Conservation (phyloP, 2,113 vertebrate genomes). For the Puffinus mauretanicus region DNA sequence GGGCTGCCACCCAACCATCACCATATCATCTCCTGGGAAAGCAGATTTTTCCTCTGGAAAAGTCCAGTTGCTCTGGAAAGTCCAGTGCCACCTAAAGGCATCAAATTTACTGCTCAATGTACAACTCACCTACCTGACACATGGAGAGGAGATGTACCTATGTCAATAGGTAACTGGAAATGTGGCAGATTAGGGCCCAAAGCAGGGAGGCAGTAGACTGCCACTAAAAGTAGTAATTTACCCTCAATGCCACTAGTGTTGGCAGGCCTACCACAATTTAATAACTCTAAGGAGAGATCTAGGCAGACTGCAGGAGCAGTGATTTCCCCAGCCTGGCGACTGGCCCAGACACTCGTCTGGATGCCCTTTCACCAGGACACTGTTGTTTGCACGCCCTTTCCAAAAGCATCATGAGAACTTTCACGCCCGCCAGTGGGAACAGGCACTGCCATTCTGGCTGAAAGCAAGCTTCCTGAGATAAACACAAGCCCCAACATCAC, state of each 20-base stretch:
- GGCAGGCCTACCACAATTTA: background rate
- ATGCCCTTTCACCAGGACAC: background rate
- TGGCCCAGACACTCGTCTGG: background rate
- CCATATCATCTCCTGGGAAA: background rate
- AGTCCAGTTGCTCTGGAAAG: background rate
- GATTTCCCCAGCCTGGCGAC: background rate
- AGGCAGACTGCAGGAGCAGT: background rate
- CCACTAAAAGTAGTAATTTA: background rate
- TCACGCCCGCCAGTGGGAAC: background rate
- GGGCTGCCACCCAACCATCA: background rate
- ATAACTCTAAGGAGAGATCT: background rate
- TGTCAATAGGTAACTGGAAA: background rate
- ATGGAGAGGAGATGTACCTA: accelerated
- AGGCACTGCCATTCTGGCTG: background rate
- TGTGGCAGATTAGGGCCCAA: background rate
- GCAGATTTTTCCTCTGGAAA: background rate
- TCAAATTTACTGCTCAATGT: background rate
- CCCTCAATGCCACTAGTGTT: background rate
- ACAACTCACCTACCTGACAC: background rate
- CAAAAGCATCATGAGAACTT: background rate
- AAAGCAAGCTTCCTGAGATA: background rate
- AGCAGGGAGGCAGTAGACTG: background rate
- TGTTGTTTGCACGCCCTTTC: background rate
- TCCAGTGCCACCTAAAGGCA: background rate
- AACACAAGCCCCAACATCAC: background rate